phyloP scores from a whole-genome alignment of 2,888 invertebrate genomes.

The Drosophila nr. fundita region DNA sequence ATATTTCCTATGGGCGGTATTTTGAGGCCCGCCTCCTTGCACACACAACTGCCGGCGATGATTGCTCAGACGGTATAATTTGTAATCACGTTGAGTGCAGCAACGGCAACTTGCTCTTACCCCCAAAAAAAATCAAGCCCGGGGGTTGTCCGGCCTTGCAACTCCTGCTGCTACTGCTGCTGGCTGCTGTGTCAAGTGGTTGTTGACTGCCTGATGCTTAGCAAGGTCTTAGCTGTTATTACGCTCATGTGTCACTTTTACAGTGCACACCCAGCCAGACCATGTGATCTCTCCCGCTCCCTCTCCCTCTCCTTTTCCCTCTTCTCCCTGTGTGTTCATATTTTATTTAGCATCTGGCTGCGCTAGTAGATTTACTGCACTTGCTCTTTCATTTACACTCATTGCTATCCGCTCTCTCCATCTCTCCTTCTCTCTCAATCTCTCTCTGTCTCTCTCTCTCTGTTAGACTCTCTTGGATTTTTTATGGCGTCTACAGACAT shows the following conservation, averaged over 20 bases:
- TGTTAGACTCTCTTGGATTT: conserved; percentile 42
- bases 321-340: conserved; percentile 56
- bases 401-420: conserved; percentile 10
- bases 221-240: conserved; percentile 79
- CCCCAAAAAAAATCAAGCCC: conserved; percentile 26
- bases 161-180: background rate
- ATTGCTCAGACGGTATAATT: conserved; percentile 80
- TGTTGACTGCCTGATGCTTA: conserved; percentile 78
- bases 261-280: conserved; percentile 49
- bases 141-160: conserved; percentile 41
- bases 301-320: conserved; percentile 3
- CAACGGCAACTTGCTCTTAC: conserved; percentile 32
- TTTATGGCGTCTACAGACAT: conserved; percentile 75
- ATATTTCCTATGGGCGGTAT: conserved; percentile 80
- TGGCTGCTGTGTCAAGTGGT: conserved; percentile 66
- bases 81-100: conserved; percentile 78
- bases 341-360: conserved; percentile 74
- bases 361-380: conserved; percentile 45
- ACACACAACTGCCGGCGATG: conserved; percentile 62
- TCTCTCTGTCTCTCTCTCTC: conserved; percentile 6
- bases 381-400: conserved; percentile 45
- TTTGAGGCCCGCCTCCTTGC: conserved; percentile 64
- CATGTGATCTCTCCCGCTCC: conserved; percentile 39
- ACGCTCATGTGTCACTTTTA: conserved; percentile 76
- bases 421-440: background rate